Base-by-base conservation (phyloP, 2,888 invertebrate species). In the Zygogramma bicolorata region DNA sequence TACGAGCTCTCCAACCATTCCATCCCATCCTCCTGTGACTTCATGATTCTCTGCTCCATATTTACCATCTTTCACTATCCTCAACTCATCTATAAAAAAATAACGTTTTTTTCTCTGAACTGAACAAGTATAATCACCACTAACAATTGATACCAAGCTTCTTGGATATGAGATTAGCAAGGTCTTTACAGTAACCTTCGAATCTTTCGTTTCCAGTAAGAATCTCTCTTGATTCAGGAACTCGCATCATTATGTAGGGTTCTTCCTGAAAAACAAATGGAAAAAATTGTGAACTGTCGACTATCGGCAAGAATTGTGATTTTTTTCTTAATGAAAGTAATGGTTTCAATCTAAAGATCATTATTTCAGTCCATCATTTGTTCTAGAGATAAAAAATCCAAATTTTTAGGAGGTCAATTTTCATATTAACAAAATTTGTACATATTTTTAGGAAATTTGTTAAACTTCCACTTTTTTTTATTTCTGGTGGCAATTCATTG, bases 181-280 rank as follows among this genome's bases (percentile, higher is more conserved):
- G 89, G 85, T 98, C 98, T 84, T 97, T 95, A 88, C 96, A 97
- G 86, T 96, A 98, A 63, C 98, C 98, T 83, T 96, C 93, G 83
- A 92, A 95, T 57, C 92, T 90, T 75, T 95, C 94, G 83, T 95
- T 95, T 66, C 94, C 95, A 53, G 88, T 88, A 46, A 92, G 86
- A 65, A 89, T 89, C 81, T 93, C 91, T 18, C 91, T 92, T 7
- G 90, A 89, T 71, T 92, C 93, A 1, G 92, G 89, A 72, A 90
- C 90, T 81, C 92, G 92, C 78, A 91, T 86, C 94, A 95, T 96
- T 81, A 97, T 92, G 83, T 95, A 97, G 0, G 97, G 97, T 81
- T 96, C 96, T 86, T 96, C 96, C 92, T 93, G 84, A 65, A 84
- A 84, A 77, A 58, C 57, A 38, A 34, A 15, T 38, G n/a, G n/a